A percentile compares a stretch with the other conserved stretches of the same genome.
These are phyloP conservation scores for Thermophis baileyi DNA, from an alignment of 2,113 vertebrate genomes.

Conservation along the genomic window DNA sequence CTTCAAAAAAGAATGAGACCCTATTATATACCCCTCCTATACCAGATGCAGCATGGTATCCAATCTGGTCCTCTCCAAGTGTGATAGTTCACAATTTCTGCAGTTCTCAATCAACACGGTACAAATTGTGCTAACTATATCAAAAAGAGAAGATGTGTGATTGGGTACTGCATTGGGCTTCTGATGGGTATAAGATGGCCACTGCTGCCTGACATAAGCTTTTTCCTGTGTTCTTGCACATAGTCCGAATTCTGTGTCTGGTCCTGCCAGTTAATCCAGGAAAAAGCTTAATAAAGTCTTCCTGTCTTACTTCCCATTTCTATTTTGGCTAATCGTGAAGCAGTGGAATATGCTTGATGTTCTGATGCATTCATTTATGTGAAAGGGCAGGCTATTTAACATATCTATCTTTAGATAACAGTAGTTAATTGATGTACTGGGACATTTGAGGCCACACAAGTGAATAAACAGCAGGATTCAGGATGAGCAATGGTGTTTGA, in stretches of 20 bases:
- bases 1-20: neutral
- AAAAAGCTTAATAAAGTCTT: neutral
- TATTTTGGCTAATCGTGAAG: constrained; percentile 26
- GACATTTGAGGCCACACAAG: neutral
- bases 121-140: neutral
- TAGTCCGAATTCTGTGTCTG: neutral
- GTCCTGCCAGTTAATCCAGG: neutral
- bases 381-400: constrained; percentile 1
- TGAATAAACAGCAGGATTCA: constrained; percentile 3
- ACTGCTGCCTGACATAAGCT: neutral
- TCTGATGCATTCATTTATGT: neutral
- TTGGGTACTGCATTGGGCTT: neutral
- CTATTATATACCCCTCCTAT: neutral
- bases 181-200: neutral
- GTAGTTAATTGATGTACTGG: neutral
- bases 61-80: neutral
- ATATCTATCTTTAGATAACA: neutral
- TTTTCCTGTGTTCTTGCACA: neutral
- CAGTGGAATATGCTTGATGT: neutral
- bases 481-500: constrained; percentile 2
- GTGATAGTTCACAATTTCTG: neutral
- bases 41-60: neutral
- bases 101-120: neutral
- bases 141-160: neutral
- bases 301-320: constrained; percentile 13